Evolutionary conservation across 2,113 vertebrate genomes (phyloP).

Genomic region (Melanerpes aurifrons): DNA sequence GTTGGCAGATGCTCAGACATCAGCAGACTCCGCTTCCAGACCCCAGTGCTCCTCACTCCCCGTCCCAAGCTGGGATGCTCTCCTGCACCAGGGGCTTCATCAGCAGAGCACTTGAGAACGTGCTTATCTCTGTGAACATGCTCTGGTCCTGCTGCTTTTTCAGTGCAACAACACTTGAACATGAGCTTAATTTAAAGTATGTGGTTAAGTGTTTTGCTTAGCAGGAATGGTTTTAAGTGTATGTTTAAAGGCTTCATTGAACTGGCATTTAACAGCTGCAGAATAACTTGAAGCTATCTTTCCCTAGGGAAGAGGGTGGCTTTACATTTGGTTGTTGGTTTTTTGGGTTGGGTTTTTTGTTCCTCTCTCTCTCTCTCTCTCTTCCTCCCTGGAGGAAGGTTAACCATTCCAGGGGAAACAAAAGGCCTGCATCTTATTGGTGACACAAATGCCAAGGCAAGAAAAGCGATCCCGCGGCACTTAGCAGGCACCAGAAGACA

Average conservation of each 20-base stretch:
- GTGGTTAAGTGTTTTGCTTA: slow-evolving; percentile 11
- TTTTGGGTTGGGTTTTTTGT: no score
- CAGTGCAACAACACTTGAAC: not conserved
- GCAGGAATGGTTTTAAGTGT: not conserved
- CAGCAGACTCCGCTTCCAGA: not conserved
- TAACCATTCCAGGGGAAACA: not conserved
- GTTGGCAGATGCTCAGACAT: accelerated
- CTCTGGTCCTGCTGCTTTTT: not conserved
- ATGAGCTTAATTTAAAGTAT: not conserved
- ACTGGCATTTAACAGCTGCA: slow-evolving; percentile 33
- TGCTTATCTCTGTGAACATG: not conserved
- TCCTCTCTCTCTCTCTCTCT: not conserved
- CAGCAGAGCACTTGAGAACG: not conserved
- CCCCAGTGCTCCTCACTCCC: accelerated
- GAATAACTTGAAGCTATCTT: not conserved
- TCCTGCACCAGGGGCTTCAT: not conserved
- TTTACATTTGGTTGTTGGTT: not conserved
- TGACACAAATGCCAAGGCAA: not conserved
- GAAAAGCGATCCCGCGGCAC: not conserved
- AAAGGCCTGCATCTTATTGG: not conserved
- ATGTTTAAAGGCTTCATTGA: slow-evolving; percentile 11
- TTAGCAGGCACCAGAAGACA: not conserved
- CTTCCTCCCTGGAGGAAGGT: not conserved
- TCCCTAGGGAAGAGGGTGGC: not conserved
- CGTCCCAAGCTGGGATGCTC: not conserved